phyloP scores from a whole-genome alignment of 2,888 invertebrate genomes.

The Falcaria lacertinaria region DNA sequence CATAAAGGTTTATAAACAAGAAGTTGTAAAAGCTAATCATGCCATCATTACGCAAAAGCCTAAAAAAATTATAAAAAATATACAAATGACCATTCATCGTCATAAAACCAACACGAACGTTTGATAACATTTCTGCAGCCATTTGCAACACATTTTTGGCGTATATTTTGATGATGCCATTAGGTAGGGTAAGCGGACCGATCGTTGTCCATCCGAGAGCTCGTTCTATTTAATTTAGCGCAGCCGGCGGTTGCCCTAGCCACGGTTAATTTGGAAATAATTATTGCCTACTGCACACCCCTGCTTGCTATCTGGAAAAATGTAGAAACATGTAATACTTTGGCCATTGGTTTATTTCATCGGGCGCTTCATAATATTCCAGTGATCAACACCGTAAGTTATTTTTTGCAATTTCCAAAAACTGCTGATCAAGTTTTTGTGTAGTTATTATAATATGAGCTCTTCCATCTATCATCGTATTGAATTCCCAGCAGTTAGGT shows the following conservation, averaged over 20 bases:
- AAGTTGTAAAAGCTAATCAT: no score
- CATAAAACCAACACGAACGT: conserved; percentile 9
- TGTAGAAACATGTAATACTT: conserved; percentile 22
- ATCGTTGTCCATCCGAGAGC: conserved; percentile 55
- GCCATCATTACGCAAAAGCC: no score
- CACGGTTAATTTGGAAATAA: conserved; percentile 72
- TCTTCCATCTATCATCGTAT: conserved; percentile 6
- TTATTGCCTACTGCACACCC: conserved; percentile 56
- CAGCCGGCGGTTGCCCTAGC: conserved; percentile 57
- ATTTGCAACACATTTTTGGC: conserved; percentile 71
- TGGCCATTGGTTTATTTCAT: conserved; percentile 19
- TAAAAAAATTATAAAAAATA: conserved; percentile 5
- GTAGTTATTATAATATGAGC: no score
- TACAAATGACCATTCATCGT: conserved; percentile 3
- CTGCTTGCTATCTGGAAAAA: conserved; percentile 28
- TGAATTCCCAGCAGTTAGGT: conserved; percentile 14
- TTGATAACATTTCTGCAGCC: conserved; percentile 31
- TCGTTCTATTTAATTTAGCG: conserved; percentile 71
- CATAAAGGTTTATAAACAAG: no score
- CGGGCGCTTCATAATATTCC: no score
- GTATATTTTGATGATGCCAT: conserved; percentile 65
- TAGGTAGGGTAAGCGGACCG: conserved; percentile 56
- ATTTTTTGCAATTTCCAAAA: no score
- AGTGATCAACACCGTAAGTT: no score
- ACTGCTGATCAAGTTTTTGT: no score